Evolutionary conservation across 2,888 invertebrate species (phyloP).

Genomic region (Pristionchus exspectatus): DNA sequence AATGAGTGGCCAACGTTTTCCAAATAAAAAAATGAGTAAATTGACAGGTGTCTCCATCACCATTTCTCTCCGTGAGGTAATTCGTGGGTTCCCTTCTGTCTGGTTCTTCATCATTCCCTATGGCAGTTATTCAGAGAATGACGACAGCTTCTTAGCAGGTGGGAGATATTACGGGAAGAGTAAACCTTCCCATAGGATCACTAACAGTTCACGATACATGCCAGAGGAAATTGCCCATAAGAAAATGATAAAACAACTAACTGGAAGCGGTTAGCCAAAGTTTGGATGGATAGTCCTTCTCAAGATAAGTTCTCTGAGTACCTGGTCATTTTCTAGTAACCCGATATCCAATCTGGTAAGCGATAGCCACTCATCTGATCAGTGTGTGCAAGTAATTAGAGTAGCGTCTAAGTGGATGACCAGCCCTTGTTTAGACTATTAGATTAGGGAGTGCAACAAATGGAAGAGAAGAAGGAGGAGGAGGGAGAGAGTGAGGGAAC

Average conservation of each 20-base stretch:
- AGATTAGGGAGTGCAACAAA: slow-evolving; percentile 40
- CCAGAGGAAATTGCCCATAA: background rate
- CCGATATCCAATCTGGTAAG: slow-evolving; percentile 16
- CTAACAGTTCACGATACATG: background rate
- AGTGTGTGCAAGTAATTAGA: slow-evolving; percentile 40
- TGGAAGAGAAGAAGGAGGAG: background rate
- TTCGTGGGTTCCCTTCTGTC: slow-evolving; percentile 3
- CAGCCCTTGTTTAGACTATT: slow-evolving; percentile 47
- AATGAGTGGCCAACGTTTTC: background rate
- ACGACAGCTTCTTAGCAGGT: slow-evolving; percentile 1
- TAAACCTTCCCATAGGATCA: background rate
- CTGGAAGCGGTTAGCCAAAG: too few relatives aligned
- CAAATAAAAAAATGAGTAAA: background rate
- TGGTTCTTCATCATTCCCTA: background rate
- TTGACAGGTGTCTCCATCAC: background rate
- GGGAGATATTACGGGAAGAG: background rate
- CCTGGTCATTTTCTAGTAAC: background rate
- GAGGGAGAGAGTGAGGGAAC: slow-evolving; percentile 16
- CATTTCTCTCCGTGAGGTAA: background rate
- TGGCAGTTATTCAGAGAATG: background rate
- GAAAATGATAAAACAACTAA: background rate
- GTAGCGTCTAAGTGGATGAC: slow-evolving; percentile 17
- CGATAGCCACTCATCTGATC: slow-evolving; percentile 41
- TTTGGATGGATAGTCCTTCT: too few relatives aligned
- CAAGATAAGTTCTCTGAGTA: background rate